phyloP scores from a whole-genome alignment of 2,113 vertebrate species.

The Vulpes lagopus region DNA sequence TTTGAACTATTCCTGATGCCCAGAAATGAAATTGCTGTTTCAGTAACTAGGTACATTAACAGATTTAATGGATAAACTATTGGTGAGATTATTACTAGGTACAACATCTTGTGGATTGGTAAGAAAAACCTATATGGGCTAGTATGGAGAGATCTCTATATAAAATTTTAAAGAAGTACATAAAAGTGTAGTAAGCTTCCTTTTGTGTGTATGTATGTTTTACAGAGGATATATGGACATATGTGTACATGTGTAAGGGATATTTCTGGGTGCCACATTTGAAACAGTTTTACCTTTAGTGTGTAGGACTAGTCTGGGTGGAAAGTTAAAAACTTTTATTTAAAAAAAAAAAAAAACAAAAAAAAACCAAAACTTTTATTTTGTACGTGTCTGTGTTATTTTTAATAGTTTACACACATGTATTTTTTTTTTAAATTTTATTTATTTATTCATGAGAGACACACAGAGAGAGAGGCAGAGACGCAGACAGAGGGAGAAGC shows the following conservation, averaged over 20 bases:
- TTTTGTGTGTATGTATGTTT: not conserved
- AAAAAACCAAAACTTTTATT: constrained; percentile 10
- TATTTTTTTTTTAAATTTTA: not conserved
- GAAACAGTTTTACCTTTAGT: constrained; percentile 37
- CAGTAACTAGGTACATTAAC: not conserved
- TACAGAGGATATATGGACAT: not conserved
- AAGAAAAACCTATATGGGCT: not conserved
- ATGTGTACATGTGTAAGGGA: not conserved
- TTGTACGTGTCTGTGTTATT: constrained; percentile 6
- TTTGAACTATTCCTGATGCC: not conserved
- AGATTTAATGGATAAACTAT: not conserved
- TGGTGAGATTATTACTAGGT: not conserved
- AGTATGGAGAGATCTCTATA: not conserved
- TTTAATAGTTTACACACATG: constrained; percentile 16
- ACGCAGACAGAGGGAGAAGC: too few relatives aligned
- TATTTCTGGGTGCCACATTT: not conserved
- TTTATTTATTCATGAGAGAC: too few relatives aligned
- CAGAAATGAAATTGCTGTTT: constrained; percentile 1
- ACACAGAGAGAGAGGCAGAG: too few relatives aligned
- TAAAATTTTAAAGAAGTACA: not conserved
- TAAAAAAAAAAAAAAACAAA: too few relatives aligned
- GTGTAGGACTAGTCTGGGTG: not conserved
- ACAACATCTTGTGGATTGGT: not conserved
- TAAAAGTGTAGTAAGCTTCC: not conserved
- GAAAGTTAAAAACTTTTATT: constrained; percentile 12